Evolutionary conservation across 2,888 invertebrate species (phyloP).

Genomic region (Dendrolimus pini): DNA sequence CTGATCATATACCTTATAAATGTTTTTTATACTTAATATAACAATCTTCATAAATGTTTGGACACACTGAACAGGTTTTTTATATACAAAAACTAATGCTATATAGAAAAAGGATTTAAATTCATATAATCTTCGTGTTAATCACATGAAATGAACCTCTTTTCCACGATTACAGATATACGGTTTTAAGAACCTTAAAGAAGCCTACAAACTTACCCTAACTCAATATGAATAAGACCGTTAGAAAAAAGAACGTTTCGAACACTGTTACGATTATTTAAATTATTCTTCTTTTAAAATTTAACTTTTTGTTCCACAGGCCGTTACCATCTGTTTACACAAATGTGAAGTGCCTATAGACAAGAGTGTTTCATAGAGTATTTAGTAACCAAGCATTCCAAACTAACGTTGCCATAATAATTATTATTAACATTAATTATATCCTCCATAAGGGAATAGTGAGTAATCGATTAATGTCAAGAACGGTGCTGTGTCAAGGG

Average conservation of each 20-base stretch:
- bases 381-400: slow-evolving; percentile 62
- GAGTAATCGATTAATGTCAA: slow-evolving; percentile 42
- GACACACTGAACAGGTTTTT: not conserved
- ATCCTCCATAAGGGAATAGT: slow-evolving; percentile 13
- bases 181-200: too few relatives aligned
- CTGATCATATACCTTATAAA: too few relatives aligned
- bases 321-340: slow-evolving; percentile 51
- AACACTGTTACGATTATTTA: not conserved
- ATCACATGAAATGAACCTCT: not conserved
- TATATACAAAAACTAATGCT: not conserved
- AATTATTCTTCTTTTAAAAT: not conserved
- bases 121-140: too few relatives aligned
- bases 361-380: slow-evolving; percentile 24
- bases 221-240: too few relatives aligned
- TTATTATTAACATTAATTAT: slow-evolving; percentile 17
- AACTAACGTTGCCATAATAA: slow-evolving; percentile 69
- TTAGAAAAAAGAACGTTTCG: not conserved
- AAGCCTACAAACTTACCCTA: too few relatives aligned
- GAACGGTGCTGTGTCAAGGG: slow-evolving; percentile 69
- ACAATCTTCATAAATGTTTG: not conserved
- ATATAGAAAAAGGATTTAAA: too few relatives aligned
- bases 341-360: slow-evolving; percentile 51
- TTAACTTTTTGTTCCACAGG: slow-evolving; percentile 28
- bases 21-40: not conserved
- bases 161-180: not conserved